Evolutionary conservation across 2,113 vertebrate genomes (phyloP), one percentile per base, ranked within the genome.

Genomic region (Aegithalos caudatus): DNA sequence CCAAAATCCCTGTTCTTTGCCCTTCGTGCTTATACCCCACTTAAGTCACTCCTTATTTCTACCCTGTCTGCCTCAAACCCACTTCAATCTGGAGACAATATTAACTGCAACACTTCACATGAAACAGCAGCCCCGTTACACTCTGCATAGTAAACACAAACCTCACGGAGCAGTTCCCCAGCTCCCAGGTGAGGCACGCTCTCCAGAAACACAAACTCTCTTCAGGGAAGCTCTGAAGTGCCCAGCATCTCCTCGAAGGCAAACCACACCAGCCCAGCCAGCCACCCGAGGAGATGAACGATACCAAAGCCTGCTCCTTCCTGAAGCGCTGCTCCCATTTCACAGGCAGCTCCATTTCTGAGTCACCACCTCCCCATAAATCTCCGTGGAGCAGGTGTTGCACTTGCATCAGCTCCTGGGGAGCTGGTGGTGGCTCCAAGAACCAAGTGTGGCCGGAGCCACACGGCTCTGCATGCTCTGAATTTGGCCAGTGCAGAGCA

Each of bases 381-480:
- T 40, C 81, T 56, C 86, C 15, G 25, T 1, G 23, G 74, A 94
- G 70, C 94, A 94, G 92, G 95, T 96, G 88, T 11, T 22, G 1
- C 3, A 7, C 81, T 77, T 88, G 35, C 69, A 80, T 45, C 88
- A 88, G 89, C 65, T 62, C 73, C 64, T 5, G 9, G 0, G 6
- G 45, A 40, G n/a, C 71, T 22, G 65, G 12, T 22, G 87, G 66
- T 17, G 61, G 82, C 79, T 92, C 53, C 0, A 5, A 81, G 77
- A 40, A 79, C 6, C 0, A 1, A 72, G 37, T 9, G 11, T 57
- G 62, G 78, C 37, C 12, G 0, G 1, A 88, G 57, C 42, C 58
- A 22, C 5, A 2, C 19, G 0, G 1, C 50, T 57, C 76, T 57
- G 35, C 40, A 76, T 0, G 1, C 60, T 78, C 72, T 5, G 3